Conservation (phyloP, 2,888 invertebrate species). For the Listrodromus nycthemerus region DNA sequence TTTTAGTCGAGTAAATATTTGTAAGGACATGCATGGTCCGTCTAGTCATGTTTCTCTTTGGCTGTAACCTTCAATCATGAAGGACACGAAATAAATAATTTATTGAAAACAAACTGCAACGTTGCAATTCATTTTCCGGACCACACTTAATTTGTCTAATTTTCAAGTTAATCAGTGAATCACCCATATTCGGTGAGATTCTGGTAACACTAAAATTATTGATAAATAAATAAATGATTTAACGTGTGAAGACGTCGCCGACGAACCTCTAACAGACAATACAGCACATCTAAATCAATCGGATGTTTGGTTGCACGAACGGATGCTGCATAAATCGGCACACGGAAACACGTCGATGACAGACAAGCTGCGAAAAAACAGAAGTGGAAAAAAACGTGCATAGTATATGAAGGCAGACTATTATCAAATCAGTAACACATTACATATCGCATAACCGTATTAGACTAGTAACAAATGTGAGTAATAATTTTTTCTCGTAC, state of each 20-base stretch:
- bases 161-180: background rate
- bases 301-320: background rate
- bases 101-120: background rate
- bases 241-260: background rate
- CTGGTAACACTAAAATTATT: background rate
- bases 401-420: constrained; percentile 5
- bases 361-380: background rate
- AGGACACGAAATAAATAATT: background rate
- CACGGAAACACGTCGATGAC: constrained; percentile 6
- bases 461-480: constrained; percentile 13
- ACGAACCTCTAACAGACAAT: background rate
- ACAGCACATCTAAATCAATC: constrained; percentile 1
- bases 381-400: background rate
- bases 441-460: constrained; percentile 34
- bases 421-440: constrained; percentile 4
- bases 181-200: background rate
- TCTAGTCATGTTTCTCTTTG: background rate
- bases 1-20: background rate
- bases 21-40: background rate
- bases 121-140: background rate
- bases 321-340: constrained; percentile 9
- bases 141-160: too few relatives aligned
- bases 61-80: background rate
- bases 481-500: constrained; percentile 19
- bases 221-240: background rate